Evolutionary conservation across 2,888 invertebrate genomes (phyloP), one percentile per base, ranked within the genome.

Genomic region (Acleris sparsana): DNA sequence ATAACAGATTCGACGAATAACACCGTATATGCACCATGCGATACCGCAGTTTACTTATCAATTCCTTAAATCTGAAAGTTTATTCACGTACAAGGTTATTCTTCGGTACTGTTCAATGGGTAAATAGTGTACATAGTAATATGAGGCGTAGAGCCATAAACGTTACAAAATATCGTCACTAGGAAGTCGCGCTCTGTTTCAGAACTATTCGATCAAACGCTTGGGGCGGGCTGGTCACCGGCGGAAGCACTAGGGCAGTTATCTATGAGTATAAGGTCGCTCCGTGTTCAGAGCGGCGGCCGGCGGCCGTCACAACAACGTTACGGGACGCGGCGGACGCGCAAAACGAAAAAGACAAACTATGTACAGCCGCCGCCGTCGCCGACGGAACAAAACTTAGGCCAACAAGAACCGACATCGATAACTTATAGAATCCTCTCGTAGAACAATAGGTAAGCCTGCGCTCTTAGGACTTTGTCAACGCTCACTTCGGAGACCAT

Each of bases 401-500:
- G 49, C 51, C 22, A 62, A 69, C 16, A 17, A n/a, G 16, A 46
- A 46, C 17, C n/a, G 46, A 39, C 17, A 46, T 39, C 39, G 46
- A 17, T 17, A 3, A 46, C 74, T 87, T 95, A 97, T 86, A 96
- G 93, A 85, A 99, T 96, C 86, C 99, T 94, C 88, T 99, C 99
- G 87, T 99, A 99, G 91, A 99, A 99, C 48, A 99, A 94, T 60
- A 99, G 93, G 89, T 99, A 99, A 17, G 99, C 99, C 88, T 99
- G 97, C 68, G 96, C 96, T 74, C 94, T 93, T 53, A 98, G 93
- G 67, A 99, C 99, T 71, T 94, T 94, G 3, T 95, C 94, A 85
- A 98, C 97, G 64, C 94, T 93, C 25, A 97, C 96, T 83, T 97
- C 96, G 48, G 94, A 94, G 0, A 99, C 98, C 79, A 96, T 94